Conservation (phyloP, 37 sponge, comb jelly and placozoan genomes). For the Dysidea cf. avara region DNA sequence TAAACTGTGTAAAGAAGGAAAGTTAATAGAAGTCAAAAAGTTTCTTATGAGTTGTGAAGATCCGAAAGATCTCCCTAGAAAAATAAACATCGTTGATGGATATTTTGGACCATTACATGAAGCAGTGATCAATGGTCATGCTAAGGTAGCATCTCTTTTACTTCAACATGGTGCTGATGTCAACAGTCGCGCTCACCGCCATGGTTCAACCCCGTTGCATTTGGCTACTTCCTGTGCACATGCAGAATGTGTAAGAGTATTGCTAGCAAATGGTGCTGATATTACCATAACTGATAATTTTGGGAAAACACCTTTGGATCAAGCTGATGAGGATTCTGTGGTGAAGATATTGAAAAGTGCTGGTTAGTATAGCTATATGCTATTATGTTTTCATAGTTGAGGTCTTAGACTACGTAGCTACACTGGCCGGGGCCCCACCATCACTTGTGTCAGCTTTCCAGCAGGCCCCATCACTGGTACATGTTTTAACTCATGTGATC, state of each 20-base stretch:
- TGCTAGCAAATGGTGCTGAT: slow-evolving; percentile 53
- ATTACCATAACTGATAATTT: slow-evolving; percentile 50
- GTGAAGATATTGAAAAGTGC: slow-evolving; percentile 33
- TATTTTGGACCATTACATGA: slow-evolving; percentile 87
- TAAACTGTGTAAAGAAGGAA: too few species aligned
- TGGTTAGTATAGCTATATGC: slow-evolving; percentile 41
- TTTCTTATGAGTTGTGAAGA: too few species aligned
- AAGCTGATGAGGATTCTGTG: slow-evolving; percentile 33
- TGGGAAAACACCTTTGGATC: slow-evolving; percentile 56
- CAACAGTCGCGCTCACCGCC: slow-evolving; percentile 34
- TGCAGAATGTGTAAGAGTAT: slow-evolving; percentile 44
- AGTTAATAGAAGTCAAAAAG: too few species aligned
- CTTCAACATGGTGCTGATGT: slow-evolving; percentile 11
- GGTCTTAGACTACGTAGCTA: too few species aligned
- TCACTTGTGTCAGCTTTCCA: too few species aligned
- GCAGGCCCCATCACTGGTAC: too few species aligned
- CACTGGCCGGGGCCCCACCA: too few species aligned
- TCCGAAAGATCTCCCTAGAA: too few species aligned
- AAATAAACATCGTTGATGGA: too few species aligned
- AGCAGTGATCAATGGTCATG: slow-evolving; percentile 44
- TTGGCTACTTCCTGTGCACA: slow-evolving; percentile 66
- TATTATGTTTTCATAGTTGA: too few species aligned
- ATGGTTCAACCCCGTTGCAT: slow-evolving; percentile 76
- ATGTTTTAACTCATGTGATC: too few species aligned
- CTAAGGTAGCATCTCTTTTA: slow-evolving; percentile 19